phyloP scores from a whole-genome alignment of 2,888 invertebrate genomes.

The Helleia helle region DNA sequence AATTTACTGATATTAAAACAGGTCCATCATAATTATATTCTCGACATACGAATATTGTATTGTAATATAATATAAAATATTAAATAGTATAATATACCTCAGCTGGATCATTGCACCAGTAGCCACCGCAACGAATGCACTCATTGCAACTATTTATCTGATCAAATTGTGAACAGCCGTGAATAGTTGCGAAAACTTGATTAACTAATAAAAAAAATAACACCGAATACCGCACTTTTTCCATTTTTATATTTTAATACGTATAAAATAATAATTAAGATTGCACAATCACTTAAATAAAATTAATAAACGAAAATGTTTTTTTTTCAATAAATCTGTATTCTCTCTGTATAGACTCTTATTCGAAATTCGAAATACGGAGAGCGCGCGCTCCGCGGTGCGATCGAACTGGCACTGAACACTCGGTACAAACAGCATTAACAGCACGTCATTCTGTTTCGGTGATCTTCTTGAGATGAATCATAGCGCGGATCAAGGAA shows the following conservation, averaged over 20 bases:
- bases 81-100: conserved; percentile 27
- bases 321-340: no score
- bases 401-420: conserved; percentile 22
- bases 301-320: conserved; percentile 10
- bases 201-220: conserved; percentile 37
- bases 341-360: no score
- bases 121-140: conserved; percentile 46
- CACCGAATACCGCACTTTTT: conserved; percentile 42
- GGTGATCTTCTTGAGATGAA: conserved; percentile 42
- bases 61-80: no score
- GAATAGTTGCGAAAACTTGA: conserved; percentile 37
- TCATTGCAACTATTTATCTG: conserved; percentile 40
- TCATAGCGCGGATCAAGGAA: conserved; percentile 37
- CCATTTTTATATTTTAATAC: conserved; percentile 29
- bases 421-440: conserved; percentile 35
- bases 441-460: conserved; percentile 23
- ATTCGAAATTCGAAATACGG: conserved; percentile 32
- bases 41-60: no score
- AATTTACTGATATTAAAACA: no score
- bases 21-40: no score
- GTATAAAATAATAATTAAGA: conserved; percentile 16
- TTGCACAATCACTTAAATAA: conserved; percentile 14
- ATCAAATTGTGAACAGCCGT: conserved; percentile 26
- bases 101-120: conserved; percentile 43
- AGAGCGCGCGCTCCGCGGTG: conserved; percentile 33